These are phyloP conservation scores for Cabera pusaria DNA, from an alignment of 2,888 invertebrate species.

Conservation along the genomic window DNA sequence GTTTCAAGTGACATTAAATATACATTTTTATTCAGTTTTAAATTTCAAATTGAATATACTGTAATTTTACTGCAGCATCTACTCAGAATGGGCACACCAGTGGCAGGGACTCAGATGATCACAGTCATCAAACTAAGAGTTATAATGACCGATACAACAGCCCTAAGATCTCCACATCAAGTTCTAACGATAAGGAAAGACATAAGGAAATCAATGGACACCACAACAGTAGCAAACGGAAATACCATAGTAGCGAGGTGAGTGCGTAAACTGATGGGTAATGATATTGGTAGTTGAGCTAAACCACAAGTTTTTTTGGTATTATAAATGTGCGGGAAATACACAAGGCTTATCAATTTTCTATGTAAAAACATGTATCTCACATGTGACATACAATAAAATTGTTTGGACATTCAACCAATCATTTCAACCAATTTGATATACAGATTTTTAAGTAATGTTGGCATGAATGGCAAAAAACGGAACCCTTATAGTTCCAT, in stretches of 20 bases:
- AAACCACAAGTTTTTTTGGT: no score
- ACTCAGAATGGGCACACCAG: constrained; percentile 64
- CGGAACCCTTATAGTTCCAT: no score
- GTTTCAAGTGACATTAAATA: constrained; percentile 2
- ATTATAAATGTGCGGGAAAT: no score
- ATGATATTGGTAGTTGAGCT: constrained; percentile 20
- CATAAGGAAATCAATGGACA: constrained; percentile 58
- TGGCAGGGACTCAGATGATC: constrained; percentile 65
- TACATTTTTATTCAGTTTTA: not conserved
- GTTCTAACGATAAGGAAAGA: constrained; percentile 34
- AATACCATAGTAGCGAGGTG: constrained; percentile 72
- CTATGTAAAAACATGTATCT: no score
- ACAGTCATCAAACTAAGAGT: constrained; percentile 41
- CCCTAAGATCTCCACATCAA: constrained; percentile 40
- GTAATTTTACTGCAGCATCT: constrained; percentile 45
- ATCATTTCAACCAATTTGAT: no score
- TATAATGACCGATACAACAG: constrained; percentile 33
- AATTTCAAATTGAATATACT: not conserved
- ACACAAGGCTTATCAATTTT: no score
- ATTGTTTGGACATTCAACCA: no score
- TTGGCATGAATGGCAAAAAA: no score
- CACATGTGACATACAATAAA: no score
- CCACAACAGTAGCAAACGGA: constrained; percentile 58
- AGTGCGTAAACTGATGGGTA: constrained; percentile 29
- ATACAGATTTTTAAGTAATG: no score